phyloP scores from a whole-genome alignment of 2,797 vertebrate genomes.

The Intellagama lesueurii region DNA sequence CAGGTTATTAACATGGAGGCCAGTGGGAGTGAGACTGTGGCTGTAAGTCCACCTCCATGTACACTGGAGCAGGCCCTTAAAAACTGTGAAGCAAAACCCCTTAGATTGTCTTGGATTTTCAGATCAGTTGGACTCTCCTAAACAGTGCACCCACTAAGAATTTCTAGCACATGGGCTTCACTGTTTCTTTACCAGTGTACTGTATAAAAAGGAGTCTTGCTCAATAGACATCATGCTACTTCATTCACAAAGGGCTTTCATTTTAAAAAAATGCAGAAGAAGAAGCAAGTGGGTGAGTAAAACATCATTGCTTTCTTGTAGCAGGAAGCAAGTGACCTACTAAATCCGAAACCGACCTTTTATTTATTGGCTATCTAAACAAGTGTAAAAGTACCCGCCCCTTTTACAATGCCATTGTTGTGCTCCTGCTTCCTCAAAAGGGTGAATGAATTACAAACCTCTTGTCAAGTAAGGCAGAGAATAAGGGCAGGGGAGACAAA shows the following conservation, averaged over 20 bases:
- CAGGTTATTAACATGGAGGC: neutral
- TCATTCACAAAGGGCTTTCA: conserved; percentile 71
- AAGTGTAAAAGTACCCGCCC: conserved; percentile 71
- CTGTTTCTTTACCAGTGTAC: conserved; percentile 64
- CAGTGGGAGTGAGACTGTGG: neutral
- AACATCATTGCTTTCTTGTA: conserved; percentile 58
- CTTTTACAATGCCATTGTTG: conserved; percentile 76
- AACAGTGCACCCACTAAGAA: conserved; percentile 26
- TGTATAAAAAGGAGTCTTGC: conserved; percentile 34
- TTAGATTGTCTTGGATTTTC: neutral
- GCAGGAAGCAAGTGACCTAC: conserved; percentile 78
- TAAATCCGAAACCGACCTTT: conserved; percentile 79
- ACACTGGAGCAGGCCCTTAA: neutral
- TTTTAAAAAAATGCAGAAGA: conserved; percentile 48
- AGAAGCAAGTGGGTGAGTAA: conserved; percentile 52
- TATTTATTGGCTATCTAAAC: conserved; percentile 71
- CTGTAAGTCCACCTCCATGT: neutral
- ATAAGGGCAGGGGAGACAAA: conserved; percentile 39
- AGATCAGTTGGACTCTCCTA: conserved; percentile 32
- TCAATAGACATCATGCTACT: conserved; percentile 50
- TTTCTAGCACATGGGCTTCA: conserved; percentile 41
- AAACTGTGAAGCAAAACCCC: neutral
- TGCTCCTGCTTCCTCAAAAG: conserved; percentile 69
- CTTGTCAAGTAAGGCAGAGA: conserved; percentile 34
- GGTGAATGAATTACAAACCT: conserved; percentile 70